These are phyloP conservation scores for Gallinago stenura DNA, from an alignment of 2,797 vertebrate genomes.

Conservation along the genomic window DNA sequence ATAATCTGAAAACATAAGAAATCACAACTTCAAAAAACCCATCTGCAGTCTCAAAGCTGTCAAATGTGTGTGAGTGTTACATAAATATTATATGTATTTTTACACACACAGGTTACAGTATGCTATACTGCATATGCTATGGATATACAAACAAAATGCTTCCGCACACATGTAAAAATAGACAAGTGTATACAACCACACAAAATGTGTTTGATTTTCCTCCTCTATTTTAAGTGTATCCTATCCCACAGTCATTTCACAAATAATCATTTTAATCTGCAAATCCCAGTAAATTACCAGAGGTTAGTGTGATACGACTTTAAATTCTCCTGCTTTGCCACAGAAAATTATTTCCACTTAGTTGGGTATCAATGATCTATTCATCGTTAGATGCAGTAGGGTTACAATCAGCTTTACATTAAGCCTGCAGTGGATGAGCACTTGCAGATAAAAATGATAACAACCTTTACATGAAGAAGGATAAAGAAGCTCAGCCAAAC, in stretches of 20 bases:
- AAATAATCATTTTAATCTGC: conserved; percentile 79
- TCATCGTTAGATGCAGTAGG: conserved; percentile 84
- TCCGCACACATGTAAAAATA: background rate
- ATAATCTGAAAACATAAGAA: background rate
- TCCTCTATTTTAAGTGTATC: conserved; percentile 13
- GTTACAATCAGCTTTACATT: conserved; percentile 82
- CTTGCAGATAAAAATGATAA: conserved; percentile 75
- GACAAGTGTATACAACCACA: background rate
- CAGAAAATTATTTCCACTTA: conserved; percentile 94
- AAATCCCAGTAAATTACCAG: conserved; percentile 82
- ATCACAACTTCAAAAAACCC: background rate
- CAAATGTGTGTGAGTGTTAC: background rate
- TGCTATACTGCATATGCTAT: background rate
- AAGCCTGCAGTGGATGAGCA: conserved; percentile 81
- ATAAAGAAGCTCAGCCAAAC: conserved; percentile 57
- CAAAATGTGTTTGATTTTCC: conserved; percentile 2
- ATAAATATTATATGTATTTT: conserved; percentile 41
- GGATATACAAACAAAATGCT: conserved; percentile 1
- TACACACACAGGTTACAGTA: background rate
- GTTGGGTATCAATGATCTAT: conserved; percentile 92
- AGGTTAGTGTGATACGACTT: conserved; percentile 84
- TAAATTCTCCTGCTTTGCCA: conserved; percentile 87
- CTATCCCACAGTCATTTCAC: conserved; percentile 47
- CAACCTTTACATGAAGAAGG: conserved; percentile 68
- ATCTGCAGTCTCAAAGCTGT: conserved; percentile 35